phyloP scores from a whole-genome alignment of 1,140 invertebrate species.

The Drosophila pachea region DNA sequence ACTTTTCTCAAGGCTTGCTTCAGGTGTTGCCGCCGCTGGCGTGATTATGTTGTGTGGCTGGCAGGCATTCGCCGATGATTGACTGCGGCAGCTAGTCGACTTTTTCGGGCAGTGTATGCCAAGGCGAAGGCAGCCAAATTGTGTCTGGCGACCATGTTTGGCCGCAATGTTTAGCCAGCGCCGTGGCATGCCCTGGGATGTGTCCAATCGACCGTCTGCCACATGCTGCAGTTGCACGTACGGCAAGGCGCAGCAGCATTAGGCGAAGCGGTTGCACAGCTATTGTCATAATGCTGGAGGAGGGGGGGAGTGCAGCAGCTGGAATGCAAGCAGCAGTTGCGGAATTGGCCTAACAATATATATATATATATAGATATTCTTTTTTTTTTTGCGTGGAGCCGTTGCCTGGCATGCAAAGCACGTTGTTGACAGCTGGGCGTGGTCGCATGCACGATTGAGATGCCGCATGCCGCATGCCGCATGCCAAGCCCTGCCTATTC shows the following conservation, averaged over 20 bases:
- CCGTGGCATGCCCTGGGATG: not conserved
- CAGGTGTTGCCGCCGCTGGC: not conserved
- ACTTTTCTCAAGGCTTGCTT: no score
- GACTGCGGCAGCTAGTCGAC: not conserved
- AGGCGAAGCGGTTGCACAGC: constrained; percentile 12
- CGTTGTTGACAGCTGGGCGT: constrained; percentile 69
- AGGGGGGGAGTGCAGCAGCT: constrained; percentile 20
- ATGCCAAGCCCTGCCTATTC: constrained; percentile 43
- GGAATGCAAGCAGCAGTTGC: constrained; percentile 22
- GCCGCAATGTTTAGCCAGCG: constrained; percentile 2
- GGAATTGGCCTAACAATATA: constrained; percentile 51
- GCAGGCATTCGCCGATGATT: not conserved
- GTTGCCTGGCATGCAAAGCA: constrained; percentile 65
- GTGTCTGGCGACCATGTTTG: no score
- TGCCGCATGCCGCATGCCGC: constrained; percentile 28
- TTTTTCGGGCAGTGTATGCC: no score
- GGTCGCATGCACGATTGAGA: constrained; percentile 49
- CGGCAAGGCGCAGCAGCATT: constrained; percentile 4
- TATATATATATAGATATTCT: no score
- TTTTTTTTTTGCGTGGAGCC: constrained; percentile 47
- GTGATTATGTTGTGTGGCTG: constrained; percentile 56
- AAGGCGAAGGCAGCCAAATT: not conserved
- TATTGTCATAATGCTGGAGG: constrained; percentile 69
- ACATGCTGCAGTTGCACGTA: constrained; percentile 22
- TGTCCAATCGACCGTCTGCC: constrained; percentile 4